Conservation (phyloP, 2,888 invertebrate genomes). For the Thereva nobilitata region DNA sequence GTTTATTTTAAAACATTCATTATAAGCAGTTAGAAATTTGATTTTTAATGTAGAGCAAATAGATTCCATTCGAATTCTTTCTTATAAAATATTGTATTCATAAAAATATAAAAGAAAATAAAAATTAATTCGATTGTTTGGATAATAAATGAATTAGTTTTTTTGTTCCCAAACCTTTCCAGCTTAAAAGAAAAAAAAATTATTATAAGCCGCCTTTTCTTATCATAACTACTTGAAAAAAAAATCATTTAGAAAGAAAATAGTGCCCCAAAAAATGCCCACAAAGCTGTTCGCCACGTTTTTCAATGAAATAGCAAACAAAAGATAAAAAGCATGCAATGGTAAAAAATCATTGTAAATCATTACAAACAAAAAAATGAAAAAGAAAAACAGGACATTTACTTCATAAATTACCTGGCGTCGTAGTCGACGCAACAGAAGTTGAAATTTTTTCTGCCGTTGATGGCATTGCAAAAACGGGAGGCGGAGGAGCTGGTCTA, state of each 20-base stretch:
- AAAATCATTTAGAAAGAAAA: slow-evolving; percentile 2
- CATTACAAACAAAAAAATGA: neutral
- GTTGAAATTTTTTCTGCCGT: slow-evolving; percentile 38
- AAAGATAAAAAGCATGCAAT: slow-evolving; percentile 5
- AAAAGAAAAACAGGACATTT: slow-evolving; percentile 31
- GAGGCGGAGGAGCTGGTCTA: slow-evolving; percentile 58
- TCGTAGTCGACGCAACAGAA: slow-evolving; percentile 15
- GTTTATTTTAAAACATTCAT: no score
- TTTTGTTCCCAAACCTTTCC: no score
- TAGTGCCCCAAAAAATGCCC: slow-evolving; percentile 26
- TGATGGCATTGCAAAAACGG: slow-evolving; percentile 42
- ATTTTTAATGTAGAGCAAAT: no score
- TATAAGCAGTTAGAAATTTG: no score
- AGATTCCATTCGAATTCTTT: no score
- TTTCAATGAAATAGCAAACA: slow-evolving; percentile 6
- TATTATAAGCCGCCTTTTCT: neutral
- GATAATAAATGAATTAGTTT: no score
- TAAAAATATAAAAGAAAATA: no score
- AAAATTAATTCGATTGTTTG: no score
- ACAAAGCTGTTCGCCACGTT: slow-evolving; percentile 14
- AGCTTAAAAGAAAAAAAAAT: neutral
- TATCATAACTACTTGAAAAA: neutral
- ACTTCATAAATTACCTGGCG: slow-evolving; percentile 43
- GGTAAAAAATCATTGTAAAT: slow-evolving; percentile 8
- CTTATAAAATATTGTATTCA: no score